phyloP scores from a whole-genome alignment of 1,140 invertebrate species.

The Penaeus vannamei region DNA sequence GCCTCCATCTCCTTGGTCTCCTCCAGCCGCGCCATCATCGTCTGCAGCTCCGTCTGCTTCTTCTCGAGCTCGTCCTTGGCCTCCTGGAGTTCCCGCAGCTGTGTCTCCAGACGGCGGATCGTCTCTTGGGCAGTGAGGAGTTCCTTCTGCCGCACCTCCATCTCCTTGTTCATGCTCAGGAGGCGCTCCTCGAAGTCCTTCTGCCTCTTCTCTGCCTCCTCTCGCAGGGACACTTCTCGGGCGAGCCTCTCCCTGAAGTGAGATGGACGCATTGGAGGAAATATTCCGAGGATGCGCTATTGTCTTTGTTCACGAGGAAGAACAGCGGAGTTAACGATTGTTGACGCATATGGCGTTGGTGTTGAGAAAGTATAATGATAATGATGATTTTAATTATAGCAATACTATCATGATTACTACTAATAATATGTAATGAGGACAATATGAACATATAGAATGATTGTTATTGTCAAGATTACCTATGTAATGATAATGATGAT shows the following conservation, averaged over 20 bases:
- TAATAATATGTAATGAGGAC: no score
- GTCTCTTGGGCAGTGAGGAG: slow-evolving; percentile 90
- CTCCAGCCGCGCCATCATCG: slow-evolving; percentile 94
- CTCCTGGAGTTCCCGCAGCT: slow-evolving; percentile 88
- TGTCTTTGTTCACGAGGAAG: background rate
- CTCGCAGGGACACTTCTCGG: slow-evolving; percentile 94
- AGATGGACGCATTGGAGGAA: slow-evolving; percentile 76
- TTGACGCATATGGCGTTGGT: no score
- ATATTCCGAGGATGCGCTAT: no score
- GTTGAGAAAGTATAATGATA: no score
- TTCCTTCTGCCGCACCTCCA: slow-evolving; percentile 88
- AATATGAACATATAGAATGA: no score
- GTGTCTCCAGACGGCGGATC: slow-evolving; percentile 93
- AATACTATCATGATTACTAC: no score
- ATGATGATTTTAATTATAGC: no score
- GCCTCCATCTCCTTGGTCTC: slow-evolving; percentile 91
- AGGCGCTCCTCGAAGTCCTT: slow-evolving; percentile 92
- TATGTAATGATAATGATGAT: no score
- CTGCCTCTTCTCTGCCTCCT: slow-evolving; percentile 89
- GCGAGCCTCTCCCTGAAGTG: slow-evolving; percentile 80
- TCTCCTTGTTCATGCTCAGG: slow-evolving; percentile 76
- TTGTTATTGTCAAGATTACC: no score
- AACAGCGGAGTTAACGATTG: background rate
- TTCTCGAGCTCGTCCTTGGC: slow-evolving; percentile 95
- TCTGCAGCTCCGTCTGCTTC: slow-evolving; percentile 85